These are phyloP conservation scores for Squalus acanthias DNA, from an alignment of 2,797 vertebrate species.

Conservation along the genomic window DNA sequence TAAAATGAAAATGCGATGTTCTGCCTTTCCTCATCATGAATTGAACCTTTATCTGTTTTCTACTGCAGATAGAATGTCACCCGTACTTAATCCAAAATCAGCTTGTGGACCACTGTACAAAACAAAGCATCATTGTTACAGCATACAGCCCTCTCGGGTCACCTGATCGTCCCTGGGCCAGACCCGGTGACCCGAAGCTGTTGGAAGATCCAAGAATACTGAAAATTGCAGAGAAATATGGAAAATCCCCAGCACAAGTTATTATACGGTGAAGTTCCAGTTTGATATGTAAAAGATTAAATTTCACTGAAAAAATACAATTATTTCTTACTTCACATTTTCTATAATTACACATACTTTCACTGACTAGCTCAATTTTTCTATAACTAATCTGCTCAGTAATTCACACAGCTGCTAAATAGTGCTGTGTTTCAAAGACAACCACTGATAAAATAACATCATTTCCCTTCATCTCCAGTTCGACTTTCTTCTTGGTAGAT, in stretches of 20 bases:
- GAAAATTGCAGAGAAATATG: slow-evolving; percentile 49
- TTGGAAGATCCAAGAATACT: slow-evolving; percentile 55
- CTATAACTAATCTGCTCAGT: not conserved
- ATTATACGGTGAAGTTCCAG: slow-evolving; percentile 53
- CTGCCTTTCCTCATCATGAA: not conserved
- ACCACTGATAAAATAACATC: not conserved
- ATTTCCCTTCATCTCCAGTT: not conserved
- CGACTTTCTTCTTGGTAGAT: not conserved
- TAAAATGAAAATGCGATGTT: not conserved
- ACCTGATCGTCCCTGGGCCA: slow-evolving; percentile 63
- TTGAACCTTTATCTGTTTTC: not conserved
- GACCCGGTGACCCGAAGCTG: slow-evolving; percentile 53
- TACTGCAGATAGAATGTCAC: slow-evolving; percentile 62
- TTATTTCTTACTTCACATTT: not conserved
- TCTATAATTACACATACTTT: not conserved
- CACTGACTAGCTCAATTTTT: not conserved
- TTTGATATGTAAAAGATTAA: not conserved
- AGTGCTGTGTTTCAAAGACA: not conserved
- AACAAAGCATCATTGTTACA: slow-evolving; percentile 51
- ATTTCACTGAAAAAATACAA: not conserved
- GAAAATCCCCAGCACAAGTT: slow-evolving; percentile 59
- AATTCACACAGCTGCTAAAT: not conserved
- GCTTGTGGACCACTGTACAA: slow-evolving; percentile 58
- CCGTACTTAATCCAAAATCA: slow-evolving; percentile 59
- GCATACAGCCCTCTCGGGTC: slow-evolving; percentile 68